Conservation (phyloP, 2,797 vertebrate species). For the Argentina silus region DNA sequence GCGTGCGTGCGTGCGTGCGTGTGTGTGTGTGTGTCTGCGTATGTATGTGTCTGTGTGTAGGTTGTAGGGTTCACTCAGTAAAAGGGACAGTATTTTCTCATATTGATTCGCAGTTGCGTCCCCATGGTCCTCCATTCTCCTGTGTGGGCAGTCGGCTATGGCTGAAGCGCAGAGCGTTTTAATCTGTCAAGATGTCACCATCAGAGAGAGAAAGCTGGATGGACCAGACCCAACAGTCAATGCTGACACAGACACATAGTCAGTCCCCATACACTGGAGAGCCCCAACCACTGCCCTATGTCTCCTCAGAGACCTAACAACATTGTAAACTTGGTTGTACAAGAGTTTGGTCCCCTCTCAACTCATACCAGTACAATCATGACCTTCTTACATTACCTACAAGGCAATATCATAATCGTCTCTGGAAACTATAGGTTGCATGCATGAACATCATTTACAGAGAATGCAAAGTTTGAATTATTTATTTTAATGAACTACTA, state of each 20-base stretch:
- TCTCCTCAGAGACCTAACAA: neutral
- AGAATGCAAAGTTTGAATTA: neutral
- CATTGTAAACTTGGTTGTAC: neutral
- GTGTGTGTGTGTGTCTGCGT: conserved; percentile 10
- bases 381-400: neutral
- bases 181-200: conserved; percentile 72
- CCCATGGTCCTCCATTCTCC: conserved; percentile 37
- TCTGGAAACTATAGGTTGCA: too few relatives aligned
- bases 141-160: conserved; percentile 46
- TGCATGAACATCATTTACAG: too few relatives aligned
- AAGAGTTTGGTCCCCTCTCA: neutral
- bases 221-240: conserved; percentile 54
- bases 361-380: neutral
- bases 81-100: conserved; percentile 46
- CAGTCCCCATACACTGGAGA: conserved; percentile 22
- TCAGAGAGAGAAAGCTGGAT: conserved; percentile 29
- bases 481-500: too few relatives aligned
- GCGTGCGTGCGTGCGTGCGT: neutral
- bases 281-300: neutral
- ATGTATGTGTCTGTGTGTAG: neutral
- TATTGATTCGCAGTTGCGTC: conserved; percentile 59
- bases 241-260: conserved; percentile 9
- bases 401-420: too few relatives aligned
- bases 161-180: conserved; percentile 53
- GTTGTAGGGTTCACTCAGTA: conserved; percentile 21